Conservation (phyloP, 2,888 invertebrate genomes). For the Apamea epomidion region DNA sequence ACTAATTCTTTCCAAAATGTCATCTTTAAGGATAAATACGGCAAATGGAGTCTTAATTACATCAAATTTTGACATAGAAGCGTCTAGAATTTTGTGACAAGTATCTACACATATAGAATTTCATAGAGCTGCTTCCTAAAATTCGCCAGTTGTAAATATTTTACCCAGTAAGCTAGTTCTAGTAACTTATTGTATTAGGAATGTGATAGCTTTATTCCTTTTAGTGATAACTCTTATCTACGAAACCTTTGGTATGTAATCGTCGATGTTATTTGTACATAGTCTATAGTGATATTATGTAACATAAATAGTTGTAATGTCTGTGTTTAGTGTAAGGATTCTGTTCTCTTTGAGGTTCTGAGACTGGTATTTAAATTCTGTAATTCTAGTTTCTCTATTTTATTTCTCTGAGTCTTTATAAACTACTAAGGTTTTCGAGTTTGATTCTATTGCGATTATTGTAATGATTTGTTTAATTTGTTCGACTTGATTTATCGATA, state of each 20-base stretch:
- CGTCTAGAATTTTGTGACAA: neutral
- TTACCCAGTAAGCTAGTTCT: constrained; percentile 68
- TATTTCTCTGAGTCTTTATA: neutral
- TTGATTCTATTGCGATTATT: neutral
- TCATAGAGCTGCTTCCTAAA: constrained; percentile 32
- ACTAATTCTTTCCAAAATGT: neutral
- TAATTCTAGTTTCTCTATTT: neutral
- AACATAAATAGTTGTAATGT: constrained; percentile 58
- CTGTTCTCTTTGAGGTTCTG: constrained; percentile 40
- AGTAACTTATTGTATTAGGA: constrained; percentile 87
- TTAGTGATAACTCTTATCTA: constrained; percentile 68
- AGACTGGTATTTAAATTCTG: neutral
- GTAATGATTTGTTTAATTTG: neutral
- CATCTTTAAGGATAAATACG: neutral
- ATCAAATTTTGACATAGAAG: neutral
- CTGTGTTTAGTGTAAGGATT: constrained; percentile 48
- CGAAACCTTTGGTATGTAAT: constrained; percentile 58
- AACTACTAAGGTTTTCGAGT: neutral
- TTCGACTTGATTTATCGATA: neutral
- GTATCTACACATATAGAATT: neutral
- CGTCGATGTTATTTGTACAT: constrained; percentile 74
- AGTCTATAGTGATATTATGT: constrained; percentile 69
- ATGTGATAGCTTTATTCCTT: constrained; percentile 86
- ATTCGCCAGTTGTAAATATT: constrained; percentile 75
- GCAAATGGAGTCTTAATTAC: neutral